Conservation (phyloP, 92 coral and sea anemone genomes). For the Epizoanthus scotinus region DNA sequence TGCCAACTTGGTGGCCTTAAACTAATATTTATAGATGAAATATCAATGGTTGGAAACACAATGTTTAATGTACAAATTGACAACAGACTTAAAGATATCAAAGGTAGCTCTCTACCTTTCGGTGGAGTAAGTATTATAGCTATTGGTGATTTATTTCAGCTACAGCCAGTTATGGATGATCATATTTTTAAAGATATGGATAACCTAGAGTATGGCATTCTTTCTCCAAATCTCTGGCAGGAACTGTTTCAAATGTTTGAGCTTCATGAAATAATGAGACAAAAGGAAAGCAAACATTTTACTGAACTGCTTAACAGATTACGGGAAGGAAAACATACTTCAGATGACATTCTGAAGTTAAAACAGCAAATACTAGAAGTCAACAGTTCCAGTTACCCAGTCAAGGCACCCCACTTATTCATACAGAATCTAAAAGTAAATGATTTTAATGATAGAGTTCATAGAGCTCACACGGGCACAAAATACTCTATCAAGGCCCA, state of each 20-base stretch:
- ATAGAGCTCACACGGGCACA: constrained; percentile 48
- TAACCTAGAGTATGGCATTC: constrained; percentile 52
- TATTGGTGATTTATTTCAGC: constrained; percentile 64
- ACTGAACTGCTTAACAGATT: constrained; percentile 29
- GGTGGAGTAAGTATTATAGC: constrained; percentile 38
- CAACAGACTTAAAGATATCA: constrained; percentile 27
- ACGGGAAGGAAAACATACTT: constrained; percentile 29
- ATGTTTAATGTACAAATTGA: too few species aligned
- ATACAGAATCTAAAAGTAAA: constrained; percentile 66
- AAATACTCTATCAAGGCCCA: constrained; percentile 58
- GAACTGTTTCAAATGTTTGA: constrained; percentile 55
- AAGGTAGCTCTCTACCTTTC: constrained; percentile 36
- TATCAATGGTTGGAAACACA: too few species aligned
- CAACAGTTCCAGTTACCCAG: constrained; percentile 21
- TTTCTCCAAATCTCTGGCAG: constrained; percentile 64
- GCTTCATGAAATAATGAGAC: constrained; percentile 63
- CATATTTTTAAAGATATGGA: constrained; percentile 57
- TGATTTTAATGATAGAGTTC: constrained; percentile 61
- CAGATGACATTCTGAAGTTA: constrained; percentile 51
- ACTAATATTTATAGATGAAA: too few species aligned
- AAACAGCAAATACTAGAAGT: constrained; percentile 35
- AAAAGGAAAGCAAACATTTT: constrained; percentile 59
- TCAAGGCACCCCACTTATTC: constrained; percentile 54
- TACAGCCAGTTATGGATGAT: constrained; percentile 63
- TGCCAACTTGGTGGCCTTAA: too few species aligned